These are phyloP conservation scores for Carpatolechia fugitivella DNA, from an alignment of 2,888 invertebrate genomes.

Conservation along the genomic window DNA sequence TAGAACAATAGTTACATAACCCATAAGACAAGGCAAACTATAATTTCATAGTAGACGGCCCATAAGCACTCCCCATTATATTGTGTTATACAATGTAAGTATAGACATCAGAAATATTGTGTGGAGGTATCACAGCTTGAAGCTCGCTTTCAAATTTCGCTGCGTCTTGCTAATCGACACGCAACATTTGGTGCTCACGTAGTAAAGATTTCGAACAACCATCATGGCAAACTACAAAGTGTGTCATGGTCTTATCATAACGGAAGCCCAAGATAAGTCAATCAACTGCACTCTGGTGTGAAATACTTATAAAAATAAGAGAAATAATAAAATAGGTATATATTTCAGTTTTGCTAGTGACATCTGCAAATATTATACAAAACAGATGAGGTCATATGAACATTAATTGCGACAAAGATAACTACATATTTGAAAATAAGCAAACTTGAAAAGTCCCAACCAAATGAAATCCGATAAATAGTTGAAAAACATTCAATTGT, in stretches of 20 bases:
- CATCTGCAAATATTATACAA: too few species aligned
- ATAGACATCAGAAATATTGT: constrained; percentile 17
- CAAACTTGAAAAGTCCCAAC: background rate
- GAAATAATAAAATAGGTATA: too few species aligned
- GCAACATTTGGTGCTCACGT: constrained; percentile 12
- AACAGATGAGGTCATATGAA: too few species aligned
- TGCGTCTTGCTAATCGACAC: constrained; percentile 13
- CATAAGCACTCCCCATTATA: background rate
- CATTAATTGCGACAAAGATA: too few species aligned
- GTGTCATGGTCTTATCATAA: too few species aligned
- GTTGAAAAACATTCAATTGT: background rate
- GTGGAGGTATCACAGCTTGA: constrained; percentile 7
- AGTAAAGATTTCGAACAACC: background rate
- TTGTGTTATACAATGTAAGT: constrained; percentile 15
- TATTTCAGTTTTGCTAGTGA: too few species aligned
- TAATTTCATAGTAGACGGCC: constrained; percentile 3
- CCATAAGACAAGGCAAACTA: background rate
- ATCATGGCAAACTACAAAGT: background rate
- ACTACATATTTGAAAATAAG: background rate
- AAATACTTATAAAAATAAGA: too few species aligned
- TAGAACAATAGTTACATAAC: background rate
- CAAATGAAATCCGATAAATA: background rate
- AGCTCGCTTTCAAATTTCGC: constrained; percentile 13
- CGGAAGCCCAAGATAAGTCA: too few species aligned
- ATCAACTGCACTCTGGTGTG: too few species aligned